These are phyloP conservation scores for Morinoia aosen DNA, from an alignment of 2,888 invertebrate species.

Conservation along the genomic window DNA sequence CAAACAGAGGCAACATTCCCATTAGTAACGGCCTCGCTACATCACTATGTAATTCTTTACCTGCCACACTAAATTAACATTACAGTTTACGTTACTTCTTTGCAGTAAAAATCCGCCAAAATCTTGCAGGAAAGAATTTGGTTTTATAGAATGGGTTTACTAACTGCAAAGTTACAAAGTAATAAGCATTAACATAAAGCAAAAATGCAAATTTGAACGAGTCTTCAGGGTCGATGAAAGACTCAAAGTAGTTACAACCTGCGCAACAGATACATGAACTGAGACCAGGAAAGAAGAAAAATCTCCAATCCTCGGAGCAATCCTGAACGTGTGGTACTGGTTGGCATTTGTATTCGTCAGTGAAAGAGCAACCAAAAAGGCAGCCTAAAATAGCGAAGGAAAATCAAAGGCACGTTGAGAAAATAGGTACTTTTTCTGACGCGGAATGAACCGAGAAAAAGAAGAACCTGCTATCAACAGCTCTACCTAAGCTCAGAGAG, in stretches of 20 bases:
- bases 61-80: too few relatives aligned
- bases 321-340: not conserved
- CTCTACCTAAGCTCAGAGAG: not conserved
- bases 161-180: not conserved
- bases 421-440: conserved; percentile 42
- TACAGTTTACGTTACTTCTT: not conserved
- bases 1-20: too few relatives aligned
- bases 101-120: not conserved
- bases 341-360: not conserved
- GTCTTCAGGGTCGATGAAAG: not conserved
- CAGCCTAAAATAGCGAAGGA: not conserved
- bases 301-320: not conserved
- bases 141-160: not conserved
- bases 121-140: not conserved
- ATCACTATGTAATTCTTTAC: too few relatives aligned
- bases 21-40: too few relatives aligned
- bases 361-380: not conserved
- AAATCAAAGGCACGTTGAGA: conserved; percentile 25
- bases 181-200: not conserved
- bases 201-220: not conserved
- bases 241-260: not conserved
- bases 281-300: not conserved
- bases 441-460: conserved; percentile 46
- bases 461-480: not conserved
- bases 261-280: not conserved